Conservation (phyloP, 2,797 vertebrate genomes). For the Hozukius guyotensis region DNA sequence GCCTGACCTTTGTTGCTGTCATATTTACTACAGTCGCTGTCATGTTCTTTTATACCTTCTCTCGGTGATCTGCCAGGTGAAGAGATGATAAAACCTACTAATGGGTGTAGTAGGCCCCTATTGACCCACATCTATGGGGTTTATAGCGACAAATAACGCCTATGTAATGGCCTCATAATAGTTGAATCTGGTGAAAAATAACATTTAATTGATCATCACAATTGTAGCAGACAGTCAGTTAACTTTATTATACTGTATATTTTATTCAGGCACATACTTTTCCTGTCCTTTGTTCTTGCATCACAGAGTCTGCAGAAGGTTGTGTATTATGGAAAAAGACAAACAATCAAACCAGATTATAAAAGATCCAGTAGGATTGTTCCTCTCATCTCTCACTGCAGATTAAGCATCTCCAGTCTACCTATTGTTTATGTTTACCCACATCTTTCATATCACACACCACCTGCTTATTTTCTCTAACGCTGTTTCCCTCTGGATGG, state of each 20-base stretch:
- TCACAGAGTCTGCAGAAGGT: not conserved
- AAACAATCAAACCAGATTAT: slow-evolving; percentile 49
- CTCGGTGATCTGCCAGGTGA: too few relatives aligned
- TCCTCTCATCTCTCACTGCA: slow-evolving; percentile 20
- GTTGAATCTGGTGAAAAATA: too few relatives aligned
- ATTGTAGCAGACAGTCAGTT: rapidly evolving
- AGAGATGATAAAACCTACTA: too few relatives aligned
- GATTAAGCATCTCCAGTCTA: slow-evolving; percentile 13
- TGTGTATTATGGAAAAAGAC: slow-evolving; percentile 9
- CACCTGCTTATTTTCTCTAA: slow-evolving; percentile 9
- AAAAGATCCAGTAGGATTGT: slow-evolving; percentile 32
- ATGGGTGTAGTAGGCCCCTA: too few relatives aligned
- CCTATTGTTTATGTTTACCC: slow-evolving; percentile 19
- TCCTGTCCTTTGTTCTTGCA: not conserved
- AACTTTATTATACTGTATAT: not conserved
- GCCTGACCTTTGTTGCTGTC: too few relatives aligned
- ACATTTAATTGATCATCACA: too few relatives aligned
- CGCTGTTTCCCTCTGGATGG: not conserved
- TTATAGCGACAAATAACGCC: too few relatives aligned
- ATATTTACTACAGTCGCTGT: too few relatives aligned
- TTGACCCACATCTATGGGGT: too few relatives aligned
- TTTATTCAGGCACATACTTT: not conserved
- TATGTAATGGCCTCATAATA: too few relatives aligned
- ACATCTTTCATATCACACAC: slow-evolving; percentile 5
- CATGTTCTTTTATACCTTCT: too few relatives aligned